Base-by-base conservation (phyloP, 2,888 invertebrate species). In the Noctua fimbriata region DNA sequence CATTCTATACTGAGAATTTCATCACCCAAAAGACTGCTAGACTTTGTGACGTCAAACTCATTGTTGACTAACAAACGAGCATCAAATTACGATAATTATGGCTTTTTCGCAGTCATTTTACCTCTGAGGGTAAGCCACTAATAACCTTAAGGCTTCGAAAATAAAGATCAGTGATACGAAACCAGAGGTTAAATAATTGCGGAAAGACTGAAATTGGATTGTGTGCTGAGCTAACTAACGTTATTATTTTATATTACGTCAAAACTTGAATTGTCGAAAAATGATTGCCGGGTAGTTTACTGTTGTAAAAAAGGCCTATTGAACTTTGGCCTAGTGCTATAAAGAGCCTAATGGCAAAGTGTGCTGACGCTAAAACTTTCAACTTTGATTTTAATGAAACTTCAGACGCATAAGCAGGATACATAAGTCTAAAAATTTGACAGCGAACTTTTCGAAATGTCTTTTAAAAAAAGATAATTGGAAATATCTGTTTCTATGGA, bases 31-130 rank as follows among this genome's bases (percentile, higher is more conserved):
- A 60, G 3, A 78, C 52, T 67, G 49, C 16, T 36, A 63, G 21
- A 28, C 16, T 71, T 58, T 32, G n/a, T 81, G 49, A 77, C 24
- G n/a, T 70, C 32, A 76, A 24, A 70, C 3, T 21, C 10, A 44
- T 58, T 49, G 28, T 24, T 18, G 65, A 74, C 28, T 18, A n/a
- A 71, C 21, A 36, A 52, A 60, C 9, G 1, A 55, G 18, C 72
- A 41, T 24, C 14, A n/a, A 63, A 63, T 63, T 32, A 63, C 63
- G 63, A 63, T 63, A 32, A 63, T 28, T 28, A 18, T 49, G 52
- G 52, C 9, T 52, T 52, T 52, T 24, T 49, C 52, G 41, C 36
- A 36, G 12, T 36, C 52, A 32, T 60, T 28, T 60, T 44, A 32
- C 24, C 73, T 66, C 10, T 24, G 24, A 5, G 0, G 7, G 63